Evolutionary conservation across 2,888 invertebrate genomes (phyloP).

Genomic region (Eremobia ochroleuca): DNA sequence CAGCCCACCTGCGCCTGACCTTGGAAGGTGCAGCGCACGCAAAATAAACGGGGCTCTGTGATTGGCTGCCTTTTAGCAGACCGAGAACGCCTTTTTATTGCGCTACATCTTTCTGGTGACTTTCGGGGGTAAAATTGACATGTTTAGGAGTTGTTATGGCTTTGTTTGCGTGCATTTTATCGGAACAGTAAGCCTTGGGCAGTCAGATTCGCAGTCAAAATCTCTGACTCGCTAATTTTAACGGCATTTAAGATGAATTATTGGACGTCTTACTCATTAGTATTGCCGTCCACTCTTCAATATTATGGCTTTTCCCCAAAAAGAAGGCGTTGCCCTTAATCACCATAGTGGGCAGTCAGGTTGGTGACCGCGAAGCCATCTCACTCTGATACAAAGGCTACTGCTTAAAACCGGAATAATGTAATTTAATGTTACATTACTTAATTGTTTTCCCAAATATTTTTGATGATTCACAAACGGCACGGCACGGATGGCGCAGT

Average conservation of each 20-base stretch:
- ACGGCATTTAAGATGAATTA: background rate
- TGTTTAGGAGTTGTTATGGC: background rate
- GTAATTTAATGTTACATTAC: background rate
- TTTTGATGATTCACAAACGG: constrained; percentile 2
- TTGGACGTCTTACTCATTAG: background rate
- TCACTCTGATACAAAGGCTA: background rate
- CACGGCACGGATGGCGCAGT: no score
- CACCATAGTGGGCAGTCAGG: constrained; percentile 19
- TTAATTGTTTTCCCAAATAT: background rate
- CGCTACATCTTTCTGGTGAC: background rate
- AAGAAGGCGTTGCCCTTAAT: constrained; percentile 11
- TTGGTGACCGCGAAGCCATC: constrained; percentile 17
- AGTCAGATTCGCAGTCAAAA: background rate
- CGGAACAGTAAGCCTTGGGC: background rate
- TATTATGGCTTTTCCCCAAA: constrained; percentile 13
- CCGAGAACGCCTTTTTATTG: constrained; percentile 35
- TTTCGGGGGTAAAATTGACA: constrained; percentile 2
- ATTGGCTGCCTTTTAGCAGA: constrained; percentile 31
- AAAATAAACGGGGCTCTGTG: constrained; percentile 7
- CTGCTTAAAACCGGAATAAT: background rate
- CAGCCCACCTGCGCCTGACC: constrained; percentile 53
- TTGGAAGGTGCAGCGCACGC: constrained; percentile 40
- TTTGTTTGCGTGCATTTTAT: background rate
- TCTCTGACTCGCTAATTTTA: no score
- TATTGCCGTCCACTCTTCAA: background rate